These are phyloP conservation scores for Sardinella longiceps DNA, from an alignment of 2,797 vertebrate genomes.

Conservation along the genomic window DNA sequence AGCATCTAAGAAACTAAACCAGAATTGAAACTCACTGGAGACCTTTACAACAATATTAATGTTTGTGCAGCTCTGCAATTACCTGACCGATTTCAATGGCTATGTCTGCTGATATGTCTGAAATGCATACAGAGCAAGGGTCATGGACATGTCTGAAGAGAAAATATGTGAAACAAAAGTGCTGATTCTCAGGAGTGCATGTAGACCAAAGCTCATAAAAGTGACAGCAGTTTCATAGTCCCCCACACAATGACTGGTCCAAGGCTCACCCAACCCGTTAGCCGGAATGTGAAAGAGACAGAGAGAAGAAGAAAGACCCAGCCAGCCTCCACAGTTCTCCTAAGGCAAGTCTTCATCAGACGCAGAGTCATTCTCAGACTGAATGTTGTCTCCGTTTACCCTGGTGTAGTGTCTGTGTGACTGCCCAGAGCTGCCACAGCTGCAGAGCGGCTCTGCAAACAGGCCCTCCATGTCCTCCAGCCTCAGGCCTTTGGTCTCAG, in stretches of 20 bases:
- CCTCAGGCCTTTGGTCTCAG: slow-evolving; percentile 92
- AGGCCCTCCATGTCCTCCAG: slow-evolving; percentile 93
- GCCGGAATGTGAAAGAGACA: neutral
- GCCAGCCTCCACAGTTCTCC: neutral
- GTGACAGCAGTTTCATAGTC: neutral
- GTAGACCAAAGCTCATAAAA: neutral
- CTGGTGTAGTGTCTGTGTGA: slow-evolving; percentile 87
- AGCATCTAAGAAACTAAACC: too few species aligned
- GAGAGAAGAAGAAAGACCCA: neutral
- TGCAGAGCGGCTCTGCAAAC: slow-evolving; percentile 87
- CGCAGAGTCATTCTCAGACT: slow-evolving; percentile 87
- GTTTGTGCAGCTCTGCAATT: too few species aligned
- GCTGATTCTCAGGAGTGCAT: slow-evolving; percentile 1
- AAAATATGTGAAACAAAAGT: neutral
- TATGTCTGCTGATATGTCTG: too few species aligned
- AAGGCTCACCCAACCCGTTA: neutral
- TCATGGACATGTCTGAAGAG: neutral
- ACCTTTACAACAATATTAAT: too few species aligned
- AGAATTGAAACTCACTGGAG: too few species aligned
- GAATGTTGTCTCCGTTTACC: slow-evolving; percentile 90
- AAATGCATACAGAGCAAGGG: too few species aligned
- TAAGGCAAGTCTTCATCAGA: slow-evolving; percentile 85
- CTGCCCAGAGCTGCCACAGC: slow-evolving; percentile 78
- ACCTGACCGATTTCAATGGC: too few species aligned
- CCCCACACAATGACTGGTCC: neutral